Evolutionary conservation across 2,888 invertebrate species (phyloP), one percentile per base, ranked within the genome.

Genomic region (Callyntrura sp.): DNA sequence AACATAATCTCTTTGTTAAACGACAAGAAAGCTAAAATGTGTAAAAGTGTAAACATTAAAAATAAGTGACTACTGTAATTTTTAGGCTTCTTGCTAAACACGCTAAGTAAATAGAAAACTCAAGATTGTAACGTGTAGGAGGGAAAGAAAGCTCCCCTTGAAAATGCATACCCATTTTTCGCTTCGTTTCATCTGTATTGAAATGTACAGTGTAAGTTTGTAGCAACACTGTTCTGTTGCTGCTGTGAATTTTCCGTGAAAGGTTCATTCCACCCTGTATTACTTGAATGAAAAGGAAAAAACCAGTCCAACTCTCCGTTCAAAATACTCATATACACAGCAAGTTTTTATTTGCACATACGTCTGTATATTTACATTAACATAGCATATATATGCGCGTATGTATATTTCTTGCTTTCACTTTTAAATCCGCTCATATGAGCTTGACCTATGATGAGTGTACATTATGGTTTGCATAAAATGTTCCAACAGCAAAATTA

Each of bases 201-300:
- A 3, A 73, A 1, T 14, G 35, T 8, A 48, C 20, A 62, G 6
- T 1, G 6, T 62, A 23, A 51, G 55, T 14, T 17, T 73, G 20
- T 17, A 45, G 48, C 23, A n/a, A n/a, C 43, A 43, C 1, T 23
- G 14, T 35, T 35, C 35, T 0, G 4, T 35, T 45, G 12, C 20
- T 51, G 51, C 9, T 28, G 48, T 12, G 76, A 76, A 55, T 48
- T 23, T 48, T 25, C 20, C 35, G 88, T 62, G 83, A 83, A 88
- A 83, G 83, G 88, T 88, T 88, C 88, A 88, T 88, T 88, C 88
- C 88, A 88, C 88, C 88, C 88, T 73, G n/a, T n/a, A 51, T 78
- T 51, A 76, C 43, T 65, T 62, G 45, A 83, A 68, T 65, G 83
- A 48, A 83, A 23, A 45, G 48, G 51, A 51, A 45, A n/a, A 82